Evolutionary conservation across 2,888 invertebrate genomes (phyloP), one percentile per base, ranked within the genome.

Genomic region (Himalopsyche anomala): DNA sequence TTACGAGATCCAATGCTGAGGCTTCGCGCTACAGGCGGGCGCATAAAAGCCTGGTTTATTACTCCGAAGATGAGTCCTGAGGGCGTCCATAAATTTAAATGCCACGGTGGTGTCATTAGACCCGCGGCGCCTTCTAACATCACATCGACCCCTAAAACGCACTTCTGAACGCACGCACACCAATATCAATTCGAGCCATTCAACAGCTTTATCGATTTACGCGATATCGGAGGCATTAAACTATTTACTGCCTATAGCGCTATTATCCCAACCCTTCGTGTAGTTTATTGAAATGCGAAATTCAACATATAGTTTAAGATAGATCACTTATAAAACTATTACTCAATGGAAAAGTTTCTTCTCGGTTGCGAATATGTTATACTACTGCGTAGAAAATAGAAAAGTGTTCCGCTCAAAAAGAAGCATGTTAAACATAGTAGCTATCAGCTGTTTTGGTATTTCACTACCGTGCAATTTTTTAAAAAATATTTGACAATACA

Each of bases 61-160:
- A 62, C 62, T 62, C 62, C 28, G 19, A 28, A 62, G 62, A 62
- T 62, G 62, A 62, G 62, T 62, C 62, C 62, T 62, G 62, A 62
- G 62, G 62, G 62, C 62, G 62, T 62, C 28, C 62, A 62, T 62
- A 62, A 62, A 62, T 62, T 62, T 62, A 62, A 62, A 62, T 62
- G 62, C 62, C 62, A 28, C 62, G 62, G 62, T 62, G 28, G 62
- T 62, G 62, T 62, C 62, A 62, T 62, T 62, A 62, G 62, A 62
- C 62, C 62, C 62, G 62, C 62, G 62, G 62, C 62, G 62, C 62
- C 62, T 62, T 8, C 62, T 19, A 62, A 28, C 62, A 28, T 62
- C 62, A 19, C 62, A 62, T n/a, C 62, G 62, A 62, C 62, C 62
- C 62, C 62, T 19, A 62, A 62, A 62, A 62, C 62, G 62, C 62